Evolutionary conservation across 2,888 invertebrate genomes (phyloP), one percentile per base, ranked within the genome.

Genomic region (Eretmocerus hayati): DNA sequence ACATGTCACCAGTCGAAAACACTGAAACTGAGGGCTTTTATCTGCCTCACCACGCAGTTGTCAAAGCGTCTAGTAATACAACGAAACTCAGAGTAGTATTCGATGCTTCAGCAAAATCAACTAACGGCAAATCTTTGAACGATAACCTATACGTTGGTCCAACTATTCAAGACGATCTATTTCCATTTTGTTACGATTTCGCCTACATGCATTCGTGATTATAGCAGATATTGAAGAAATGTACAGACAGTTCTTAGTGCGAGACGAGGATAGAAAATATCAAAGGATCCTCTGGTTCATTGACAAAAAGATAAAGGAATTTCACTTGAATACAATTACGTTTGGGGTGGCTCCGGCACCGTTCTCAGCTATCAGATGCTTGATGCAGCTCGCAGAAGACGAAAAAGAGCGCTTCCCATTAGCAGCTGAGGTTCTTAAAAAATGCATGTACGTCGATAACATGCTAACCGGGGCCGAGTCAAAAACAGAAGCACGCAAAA

Each of bases 1-100:
- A 46, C 26, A 45, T 48, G 42, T 16, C 44, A 13, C 19, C 33
- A 15, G 11, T 36, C 9, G 20, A 46, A 8, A 13, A 47, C 16
- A 35, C 46, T 18, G 5, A 32, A 11, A 9, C 26, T n/a, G 15
- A 36, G 4, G 32, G 40, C 15, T 51, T 31, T 36, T 43, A 43
- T 13, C 5, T 44, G n/a, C 44, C 37, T 5, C 43, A 43, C 13
- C 43, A 35, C 18, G 35, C 43, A 2, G 43, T 43, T 5, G 26
- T 43, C 8, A 35, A 35, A 35, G 18, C 2, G 2, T 23, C 35
- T 6, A 43, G 43, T 35, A 18, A 3, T 16, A 43, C 43, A 13
- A 43, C 35, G 2, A 43, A 22, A 19, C 3, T 33, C 3, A 3
- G 43, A 2, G 43, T 43, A 4, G 43, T 43, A 9, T 41, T 41